These are phyloP conservation scores for Erpobdella octoculata DNA, from an alignment of 2,888 invertebrate genomes.

Conservation along the genomic window DNA sequence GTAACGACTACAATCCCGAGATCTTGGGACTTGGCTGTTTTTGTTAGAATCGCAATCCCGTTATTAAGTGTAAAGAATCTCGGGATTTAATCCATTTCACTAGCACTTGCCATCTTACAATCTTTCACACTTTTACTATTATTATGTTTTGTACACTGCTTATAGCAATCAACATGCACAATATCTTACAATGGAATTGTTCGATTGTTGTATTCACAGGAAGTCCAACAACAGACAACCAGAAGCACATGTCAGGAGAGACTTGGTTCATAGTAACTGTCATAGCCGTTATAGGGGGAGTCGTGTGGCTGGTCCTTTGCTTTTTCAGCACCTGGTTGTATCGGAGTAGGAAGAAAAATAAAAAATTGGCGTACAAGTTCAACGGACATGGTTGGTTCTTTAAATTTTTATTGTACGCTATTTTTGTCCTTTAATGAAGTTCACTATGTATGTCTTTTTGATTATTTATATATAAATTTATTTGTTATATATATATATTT, in stretches of 20 bases:
- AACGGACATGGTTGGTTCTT: slow-evolving; percentile 31
- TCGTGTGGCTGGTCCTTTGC: slow-evolving; percentile 36
- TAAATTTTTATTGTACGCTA: background rate
- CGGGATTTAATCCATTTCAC: too few species aligned
- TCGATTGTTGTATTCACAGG: background rate
- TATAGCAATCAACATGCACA: background rate
- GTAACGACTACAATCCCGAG: too few species aligned
- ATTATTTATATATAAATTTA: too few species aligned
- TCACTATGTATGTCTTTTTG: too few species aligned
- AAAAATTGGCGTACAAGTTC: slow-evolving; percentile 38
- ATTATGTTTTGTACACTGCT: too few species aligned
- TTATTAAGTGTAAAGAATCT: too few species aligned
- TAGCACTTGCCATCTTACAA: too few species aligned
- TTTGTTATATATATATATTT: too few species aligned
- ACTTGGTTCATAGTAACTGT: slow-evolving; percentile 37
- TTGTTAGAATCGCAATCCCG: too few species aligned
- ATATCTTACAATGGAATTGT: background rate
- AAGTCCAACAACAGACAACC: background rate
- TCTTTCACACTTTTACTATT: too few species aligned
- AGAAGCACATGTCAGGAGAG: background rate
- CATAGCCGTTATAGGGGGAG: slow-evolving; percentile 35
- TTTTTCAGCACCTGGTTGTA: slow-evolving; percentile 36
- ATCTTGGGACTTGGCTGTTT: too few species aligned
- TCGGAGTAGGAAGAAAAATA: slow-evolving; percentile 50
- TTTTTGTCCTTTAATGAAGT: too few species aligned